A percentile compares a stretch with the other conserved stretches of the same genome.
Evolutionary conservation across 2,797 vertebrate genomes (phyloP).

Genomic region (Holocentrus rufus): DNA sequence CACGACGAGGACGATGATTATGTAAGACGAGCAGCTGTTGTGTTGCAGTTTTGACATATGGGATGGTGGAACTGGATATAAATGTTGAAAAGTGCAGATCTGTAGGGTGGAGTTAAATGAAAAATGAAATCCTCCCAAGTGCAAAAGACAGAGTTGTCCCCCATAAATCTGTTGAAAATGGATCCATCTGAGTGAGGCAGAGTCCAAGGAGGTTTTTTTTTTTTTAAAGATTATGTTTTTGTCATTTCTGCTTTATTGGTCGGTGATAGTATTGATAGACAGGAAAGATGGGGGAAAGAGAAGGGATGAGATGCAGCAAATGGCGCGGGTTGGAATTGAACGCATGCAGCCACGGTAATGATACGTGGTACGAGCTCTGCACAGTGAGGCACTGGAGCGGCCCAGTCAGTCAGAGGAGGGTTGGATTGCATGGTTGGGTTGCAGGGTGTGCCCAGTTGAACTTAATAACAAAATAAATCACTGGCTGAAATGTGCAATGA

Average conservation of each 20-base stretch:
- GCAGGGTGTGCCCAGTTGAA: constrained; percentile 63
- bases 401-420: constrained; percentile 29
- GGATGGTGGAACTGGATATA: constrained; percentile 30
- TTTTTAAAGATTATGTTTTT: no score
- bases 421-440: constrained; percentile 46
- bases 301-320: no score
- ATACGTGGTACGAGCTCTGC: no score
- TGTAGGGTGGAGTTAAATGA: constrained; percentile 33
- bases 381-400: no score
- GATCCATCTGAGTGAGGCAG: constrained; percentile 43
- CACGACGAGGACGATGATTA: constrained; percentile 17
- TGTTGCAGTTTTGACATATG: constrained; percentile 23
- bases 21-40: constrained; percentile 42
- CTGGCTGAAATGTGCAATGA: constrained; percentile 48
- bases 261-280: no score
- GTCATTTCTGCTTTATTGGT: no score
- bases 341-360: no score
- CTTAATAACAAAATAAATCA: constrained; percentile 59
- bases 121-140: constrained; percentile 44
- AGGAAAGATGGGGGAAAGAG: no score
- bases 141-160: constrained; percentile 37
- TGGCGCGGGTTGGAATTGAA: no score
- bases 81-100: constrained; percentile 43
- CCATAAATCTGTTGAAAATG: constrained; percentile 58
- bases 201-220: constrained; percentile 34